Evolutionary conservation across 2,888 invertebrate genomes (phyloP), one percentile per base, ranked within the genome.

Genomic region (Trypoxylon attenuatum): DNA sequence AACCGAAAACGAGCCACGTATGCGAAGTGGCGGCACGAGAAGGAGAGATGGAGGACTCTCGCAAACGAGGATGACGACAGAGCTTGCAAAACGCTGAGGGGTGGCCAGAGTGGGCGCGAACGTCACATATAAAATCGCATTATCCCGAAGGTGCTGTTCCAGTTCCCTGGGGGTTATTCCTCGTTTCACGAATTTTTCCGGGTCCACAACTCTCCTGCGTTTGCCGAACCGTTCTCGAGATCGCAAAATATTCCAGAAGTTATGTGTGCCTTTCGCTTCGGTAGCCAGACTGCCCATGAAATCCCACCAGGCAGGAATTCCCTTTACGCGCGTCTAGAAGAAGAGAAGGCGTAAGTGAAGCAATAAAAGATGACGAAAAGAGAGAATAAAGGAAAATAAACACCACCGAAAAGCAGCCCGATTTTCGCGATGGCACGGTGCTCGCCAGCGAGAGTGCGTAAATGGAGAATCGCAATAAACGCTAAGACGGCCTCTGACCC

Each of bases 401-500:
- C n/a, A n/a, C n/a, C n/a, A n/a, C n/a, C n/a, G n/a, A n/a, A n/a
- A n/a, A n/a, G n/a, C n/a, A n/a, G n/a, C n/a, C n/a, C n/a, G n/a
- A n/a, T n/a, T n/a, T n/a, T n/a, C n/a, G n/a, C n/a, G n/a, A n/a
- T n/a, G n/a, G n/a, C n/a, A n/a, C n/a, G n/a, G n/a, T n/a, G n/a
- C n/a, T n/a, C n/a, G n/a, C n/a, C n/a, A n/a, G n/a, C n/a, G n/a
- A n/a, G n/a, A n/a, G n/a, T n/a, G n/a, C n/a, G n/a, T n/a, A n/a
- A n/a, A n/a, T n/a, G n/a, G n/a, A n/a, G n/a, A n/a, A n/a, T n/a
- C n/a, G 80, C 79, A 80, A 80, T 82, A 82, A 83, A 77, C 75
- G 79, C 69, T 59, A 66, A 63, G 69, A 71, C 74, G 74, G 73
- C 73, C 72, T 66, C 76, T 69, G 65, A 67, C 72, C 68, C 69